Conservation (phyloP, 2,888 invertebrate genomes). For the Mystacides longicornis region DNA sequence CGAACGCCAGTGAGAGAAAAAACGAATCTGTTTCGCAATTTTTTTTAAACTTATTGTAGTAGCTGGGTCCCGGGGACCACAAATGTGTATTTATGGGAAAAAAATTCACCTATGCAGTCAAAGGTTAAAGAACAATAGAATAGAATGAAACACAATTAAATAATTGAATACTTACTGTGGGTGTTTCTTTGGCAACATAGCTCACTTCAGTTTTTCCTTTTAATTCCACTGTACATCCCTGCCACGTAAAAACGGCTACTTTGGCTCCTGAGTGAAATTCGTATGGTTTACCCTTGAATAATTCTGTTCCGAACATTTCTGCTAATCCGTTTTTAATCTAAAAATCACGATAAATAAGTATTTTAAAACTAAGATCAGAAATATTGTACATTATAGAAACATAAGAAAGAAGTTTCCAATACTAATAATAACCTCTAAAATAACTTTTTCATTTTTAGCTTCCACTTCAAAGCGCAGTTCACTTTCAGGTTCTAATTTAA, state of each 20-base stretch:
- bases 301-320: constrained; percentile 94
- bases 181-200: constrained; percentile 93
- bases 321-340: constrained; percentile 85
- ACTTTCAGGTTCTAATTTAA: constrained; percentile 76
- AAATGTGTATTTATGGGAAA: too few species aligned
- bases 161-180: constrained; percentile 73
- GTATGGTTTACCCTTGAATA: constrained; percentile 88
- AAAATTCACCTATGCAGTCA: too few species aligned
- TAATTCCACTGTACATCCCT: constrained; percentile 82
- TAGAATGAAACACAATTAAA: too few species aligned
- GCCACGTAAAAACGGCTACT: constrained; percentile 94
- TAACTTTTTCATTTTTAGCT: constrained; percentile 74
- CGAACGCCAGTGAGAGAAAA: too few species aligned
- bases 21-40: too few species aligned
- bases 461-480: constrained; percentile 95
- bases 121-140: too few species aligned
- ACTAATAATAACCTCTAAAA: constrained; percentile 54
- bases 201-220: constrained; percentile 87
- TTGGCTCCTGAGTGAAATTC: constrained; percentile 86
- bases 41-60: too few species aligned
- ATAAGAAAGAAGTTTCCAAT: neutral
- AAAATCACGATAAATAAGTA: constrained; percentile 12
- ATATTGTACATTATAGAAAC: neutral
- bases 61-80: too few species aligned
- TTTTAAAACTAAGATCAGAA: neutral